phyloP scores from a whole-genome alignment of 2,797 vertebrate species.

The Pseudochaenichthys georgianus region DNA sequence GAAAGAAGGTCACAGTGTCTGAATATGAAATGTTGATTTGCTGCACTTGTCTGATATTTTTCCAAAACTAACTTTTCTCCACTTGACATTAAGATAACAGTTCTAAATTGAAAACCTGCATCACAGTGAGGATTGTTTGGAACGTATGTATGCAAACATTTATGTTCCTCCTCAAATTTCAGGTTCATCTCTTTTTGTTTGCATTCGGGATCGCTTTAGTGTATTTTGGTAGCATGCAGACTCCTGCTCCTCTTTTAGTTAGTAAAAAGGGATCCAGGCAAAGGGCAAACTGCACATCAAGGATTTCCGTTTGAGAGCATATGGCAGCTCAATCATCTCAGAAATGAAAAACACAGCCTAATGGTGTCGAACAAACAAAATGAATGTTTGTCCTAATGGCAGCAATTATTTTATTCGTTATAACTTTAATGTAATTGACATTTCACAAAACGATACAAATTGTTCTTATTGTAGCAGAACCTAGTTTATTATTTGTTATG shows the following conservation, averaged over 20 bases:
- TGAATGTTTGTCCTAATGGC: conserved; percentile 17
- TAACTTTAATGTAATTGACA: conserved; percentile 10
- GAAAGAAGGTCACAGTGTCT: conserved; percentile 23
- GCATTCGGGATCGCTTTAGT: conserved; percentile 38
- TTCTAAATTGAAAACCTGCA: conserved; percentile 52
- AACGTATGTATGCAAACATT: conserved; percentile 66
- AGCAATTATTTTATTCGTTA: conserved; percentile 17
- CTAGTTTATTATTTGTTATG: too few species aligned
- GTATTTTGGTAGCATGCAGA: conserved; percentile 52
- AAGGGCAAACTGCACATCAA: conserved; percentile 29
- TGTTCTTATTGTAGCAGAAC: not conserved
- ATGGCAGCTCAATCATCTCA: conserved; percentile 21
- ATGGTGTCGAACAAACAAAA: conserved; percentile 9
- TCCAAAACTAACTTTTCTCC: conserved; percentile 59
- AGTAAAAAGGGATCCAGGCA: conserved; percentile 33
- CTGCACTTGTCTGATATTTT: conserved; percentile 42
- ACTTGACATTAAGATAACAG: conserved; percentile 59
- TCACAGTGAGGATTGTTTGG: conserved; percentile 65
- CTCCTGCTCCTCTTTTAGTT: conserved; percentile 37
- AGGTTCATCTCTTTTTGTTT: conserved; percentile 56
- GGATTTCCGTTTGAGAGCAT: conserved; percentile 21
- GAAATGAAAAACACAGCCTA: conserved; percentile 5
- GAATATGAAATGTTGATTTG: conserved; percentile 56
- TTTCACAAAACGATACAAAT: not conserved
- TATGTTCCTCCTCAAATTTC: conserved; percentile 57